These are phyloP conservation scores for Mythimna albipuncta DNA, from an alignment of 2,888 invertebrate species.

Conservation along the genomic window DNA sequence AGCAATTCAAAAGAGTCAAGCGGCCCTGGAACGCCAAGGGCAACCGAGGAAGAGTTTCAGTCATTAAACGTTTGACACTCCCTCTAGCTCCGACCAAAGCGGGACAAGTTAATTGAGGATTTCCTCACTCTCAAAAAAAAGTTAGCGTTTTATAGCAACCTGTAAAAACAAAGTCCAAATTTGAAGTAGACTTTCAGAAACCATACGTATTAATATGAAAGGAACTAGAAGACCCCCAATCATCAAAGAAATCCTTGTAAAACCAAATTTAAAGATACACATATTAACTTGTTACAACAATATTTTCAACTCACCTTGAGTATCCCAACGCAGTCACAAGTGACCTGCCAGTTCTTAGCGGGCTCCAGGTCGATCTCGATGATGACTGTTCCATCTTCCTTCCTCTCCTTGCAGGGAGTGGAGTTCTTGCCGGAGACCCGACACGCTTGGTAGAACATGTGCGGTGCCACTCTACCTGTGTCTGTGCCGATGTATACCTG, in stretches of 20 bases:
- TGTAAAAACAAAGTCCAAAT: no score
- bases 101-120: no score
- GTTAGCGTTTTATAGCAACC: no score
- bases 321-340: conserved; percentile 99
- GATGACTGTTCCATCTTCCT: conserved; percentile 98
- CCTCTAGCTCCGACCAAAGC: no score
- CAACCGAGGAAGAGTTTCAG: no score
- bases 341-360: conserved; percentile 96
- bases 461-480: conserved; percentile 96
- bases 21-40: no score
- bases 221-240: no score
- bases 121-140: no score
- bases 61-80: no score
- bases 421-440: conserved; percentile 99
- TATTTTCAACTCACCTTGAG: conserved; percentile 89
- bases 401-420: conserved; percentile 96
- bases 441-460: conserved; percentile 99
- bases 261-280: not conserved
- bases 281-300: not conserved
- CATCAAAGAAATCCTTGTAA: not conserved
- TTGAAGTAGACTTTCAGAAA: no score
- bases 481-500: conserved; percentile 98
- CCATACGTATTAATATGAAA: no score
- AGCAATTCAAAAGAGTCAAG: no score
- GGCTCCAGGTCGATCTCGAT: conserved; percentile 98